Percentiles rank a stretch among this genome's conserved stretches.
Conservation (phyloP, 2,888 invertebrate species). For the Marronus borbonicus region DNA sequence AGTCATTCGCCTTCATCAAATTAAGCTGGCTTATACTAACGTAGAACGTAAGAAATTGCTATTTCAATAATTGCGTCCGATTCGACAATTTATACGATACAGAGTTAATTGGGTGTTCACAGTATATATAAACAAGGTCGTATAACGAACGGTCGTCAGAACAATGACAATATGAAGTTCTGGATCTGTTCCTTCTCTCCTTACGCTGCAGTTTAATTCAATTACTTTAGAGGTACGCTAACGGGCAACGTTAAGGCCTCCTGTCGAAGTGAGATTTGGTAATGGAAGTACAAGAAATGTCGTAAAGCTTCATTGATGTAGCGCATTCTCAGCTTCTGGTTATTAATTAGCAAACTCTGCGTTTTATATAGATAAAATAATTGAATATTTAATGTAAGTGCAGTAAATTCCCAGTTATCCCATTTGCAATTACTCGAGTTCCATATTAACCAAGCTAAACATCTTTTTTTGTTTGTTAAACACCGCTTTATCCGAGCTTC, state of each 20-base stretch:
- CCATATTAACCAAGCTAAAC: too few relatives aligned
- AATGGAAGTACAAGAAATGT: too few relatives aligned
- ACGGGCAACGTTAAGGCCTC: neutral
- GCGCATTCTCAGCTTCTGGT: too few relatives aligned
- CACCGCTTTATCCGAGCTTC: too few relatives aligned
- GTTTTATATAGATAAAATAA: too few relatives aligned
- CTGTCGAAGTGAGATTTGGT: neutral
- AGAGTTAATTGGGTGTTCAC: slow-evolving; percentile 31
- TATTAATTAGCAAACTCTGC: too few relatives aligned
- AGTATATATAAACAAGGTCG: slow-evolving; percentile 33
- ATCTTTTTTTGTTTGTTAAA: too few relatives aligned
- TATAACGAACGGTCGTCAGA: slow-evolving; percentile 25
- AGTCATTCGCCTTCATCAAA: slow-evolving; percentile 36
- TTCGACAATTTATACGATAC: slow-evolving; percentile 40
- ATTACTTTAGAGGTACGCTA: slow-evolving; percentile 27
- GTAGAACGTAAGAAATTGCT: slow-evolving; percentile 26
- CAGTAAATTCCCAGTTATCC: too few relatives aligned
- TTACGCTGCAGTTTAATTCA: slow-evolving; percentile 6
- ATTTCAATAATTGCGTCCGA: slow-evolving; percentile 34
- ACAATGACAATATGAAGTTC: slow-evolving; percentile 31
- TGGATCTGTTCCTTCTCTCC: slow-evolving; percentile 5
- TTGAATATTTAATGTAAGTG: too few relatives aligned
- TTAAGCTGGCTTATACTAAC: slow-evolving; percentile 23
- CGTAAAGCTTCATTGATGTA: too few relatives aligned
- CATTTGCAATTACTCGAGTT: too few relatives aligned